Conservation (phyloP, 2,888 invertebrate genomes). For the Zelleria hepariella region DNA sequence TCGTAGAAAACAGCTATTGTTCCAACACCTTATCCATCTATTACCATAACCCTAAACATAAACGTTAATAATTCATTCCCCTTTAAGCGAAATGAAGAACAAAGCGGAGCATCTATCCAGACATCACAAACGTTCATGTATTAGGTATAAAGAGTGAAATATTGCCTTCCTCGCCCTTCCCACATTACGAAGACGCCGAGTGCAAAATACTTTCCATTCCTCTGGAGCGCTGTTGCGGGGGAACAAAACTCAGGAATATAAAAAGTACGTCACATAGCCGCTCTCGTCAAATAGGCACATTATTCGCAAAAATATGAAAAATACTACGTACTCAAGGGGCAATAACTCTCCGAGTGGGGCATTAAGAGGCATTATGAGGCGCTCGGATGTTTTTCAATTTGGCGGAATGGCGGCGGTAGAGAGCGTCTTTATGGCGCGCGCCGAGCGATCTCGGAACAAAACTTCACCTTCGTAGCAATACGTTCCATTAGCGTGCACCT, state of each 20-base stretch:
- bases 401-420: slow-evolving; percentile 44
- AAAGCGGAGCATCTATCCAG: slow-evolving; percentile 32
- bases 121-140: slow-evolving; percentile 31
- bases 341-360: slow-evolving; percentile 50
- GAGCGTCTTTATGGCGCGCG: slow-evolving; percentile 36
- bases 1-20: background rate
- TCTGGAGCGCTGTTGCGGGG: slow-evolving; percentile 16
- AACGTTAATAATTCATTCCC: slow-evolving; percentile 41
- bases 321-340: slow-evolving; percentile 48
- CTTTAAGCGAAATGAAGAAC: slow-evolving; percentile 42
- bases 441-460: background rate
- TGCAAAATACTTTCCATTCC: slow-evolving; percentile 19
- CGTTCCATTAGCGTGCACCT: background rate
- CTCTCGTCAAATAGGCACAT: slow-evolving; percentile 31
- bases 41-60: background rate
- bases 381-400: slow-evolving; percentile 68
- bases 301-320: slow-evolving; percentile 64
- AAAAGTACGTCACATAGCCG: slow-evolving; percentile 19
- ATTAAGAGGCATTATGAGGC: slow-evolving; percentile 62
- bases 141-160: slow-evolving; percentile 44
- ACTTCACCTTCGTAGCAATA: background rate
- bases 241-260: slow-evolving; percentile 16
- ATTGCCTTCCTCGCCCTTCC: slow-evolving; percentile 28
- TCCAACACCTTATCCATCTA: background rate
- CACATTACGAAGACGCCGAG: slow-evolving; percentile 22